Percentiles rank a stretch among this genome's conserved stretches.
Conservation (phyloP, 2,113 vertebrate genomes). For the Cinclus mexicanus region DNA sequence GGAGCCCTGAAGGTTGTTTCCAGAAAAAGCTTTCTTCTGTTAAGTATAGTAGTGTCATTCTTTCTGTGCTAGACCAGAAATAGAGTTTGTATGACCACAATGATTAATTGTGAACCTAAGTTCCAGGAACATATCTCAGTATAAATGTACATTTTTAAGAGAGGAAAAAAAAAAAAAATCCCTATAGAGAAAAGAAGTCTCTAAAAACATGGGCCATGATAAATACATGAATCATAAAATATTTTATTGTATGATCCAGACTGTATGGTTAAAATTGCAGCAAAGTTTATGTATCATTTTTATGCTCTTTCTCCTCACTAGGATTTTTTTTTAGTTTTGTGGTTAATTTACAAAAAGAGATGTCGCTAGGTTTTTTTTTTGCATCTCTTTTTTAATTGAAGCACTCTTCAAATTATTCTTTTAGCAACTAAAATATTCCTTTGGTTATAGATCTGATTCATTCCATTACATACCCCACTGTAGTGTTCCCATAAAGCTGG, state of each 20-base stretch:
- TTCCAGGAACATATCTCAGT: neutral
- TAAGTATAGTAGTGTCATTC: neutral
- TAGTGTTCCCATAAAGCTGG: neutral
- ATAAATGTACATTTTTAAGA: neutral
- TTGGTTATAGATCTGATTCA: neutral
- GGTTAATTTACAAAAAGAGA: neutral
- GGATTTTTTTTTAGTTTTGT: accelerated
- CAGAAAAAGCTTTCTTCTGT: neutral
- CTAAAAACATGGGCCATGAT: neutral
- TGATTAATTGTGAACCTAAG: neutral
- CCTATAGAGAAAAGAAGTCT: neutral
- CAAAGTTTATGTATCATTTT: neutral
- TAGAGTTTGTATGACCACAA: neutral
- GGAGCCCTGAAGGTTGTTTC: neutral
- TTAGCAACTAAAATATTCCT: neutral
- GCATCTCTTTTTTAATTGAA: neutral
- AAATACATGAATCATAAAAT: neutral
- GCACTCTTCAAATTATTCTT: neutral
- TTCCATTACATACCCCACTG: neutral
- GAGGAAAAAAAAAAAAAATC: neutral
- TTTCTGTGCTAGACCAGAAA: neutral
- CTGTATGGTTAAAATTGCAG: neutral
- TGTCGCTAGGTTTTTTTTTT: neutral
- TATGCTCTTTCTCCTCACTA: neutral
- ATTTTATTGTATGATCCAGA: neutral